Conservation (phyloP, 2,888 invertebrate species). For the Scotopteryx bipunctaria region DNA sequence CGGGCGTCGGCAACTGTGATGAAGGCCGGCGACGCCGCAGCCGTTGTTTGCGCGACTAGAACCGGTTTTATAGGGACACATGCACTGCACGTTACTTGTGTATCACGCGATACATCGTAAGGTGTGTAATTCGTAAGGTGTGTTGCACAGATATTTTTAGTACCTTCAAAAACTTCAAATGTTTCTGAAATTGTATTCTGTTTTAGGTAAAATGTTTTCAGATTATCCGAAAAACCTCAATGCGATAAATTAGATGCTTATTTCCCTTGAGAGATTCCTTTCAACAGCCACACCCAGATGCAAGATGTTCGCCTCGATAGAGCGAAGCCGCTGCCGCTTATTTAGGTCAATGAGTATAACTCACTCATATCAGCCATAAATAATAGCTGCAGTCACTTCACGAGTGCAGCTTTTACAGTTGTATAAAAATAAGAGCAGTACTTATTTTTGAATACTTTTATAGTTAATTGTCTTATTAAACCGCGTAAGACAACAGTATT, state of each 20-base stretch:
- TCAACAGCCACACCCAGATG: constrained; percentile 63
- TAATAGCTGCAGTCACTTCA: constrained; percentile 44
- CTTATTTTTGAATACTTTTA: not conserved
- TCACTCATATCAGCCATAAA: constrained; percentile 58
- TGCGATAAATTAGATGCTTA: not conserved
- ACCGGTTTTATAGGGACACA: constrained; percentile 65
- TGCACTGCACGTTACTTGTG: constrained; percentile 54
- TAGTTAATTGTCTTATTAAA: constrained; percentile 14
- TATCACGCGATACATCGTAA: constrained; percentile 46
- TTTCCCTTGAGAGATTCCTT: not conserved
- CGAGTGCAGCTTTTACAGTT: constrained; percentile 1
- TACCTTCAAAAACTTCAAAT: not conserved
- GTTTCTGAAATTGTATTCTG: not conserved
- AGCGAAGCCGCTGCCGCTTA: constrained; percentile 71
- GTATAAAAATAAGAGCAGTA: not conserved
- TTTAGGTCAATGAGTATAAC: constrained; percentile 73
- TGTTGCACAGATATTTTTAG: constrained; percentile 5
- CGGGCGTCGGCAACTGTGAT: constrained; percentile 72
- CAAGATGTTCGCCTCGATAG: constrained; percentile 53
- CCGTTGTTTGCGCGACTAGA: constrained; percentile 64
- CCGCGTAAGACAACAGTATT: constrained; percentile 6
- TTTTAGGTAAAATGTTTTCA: not conserved
- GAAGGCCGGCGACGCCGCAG: constrained; percentile 66
- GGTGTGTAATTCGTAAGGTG: constrained; percentile 33
- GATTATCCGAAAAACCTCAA: not conserved